Base-by-base conservation (phyloP, 2,888 invertebrate species). In the Pheosia tremula region DNA sequence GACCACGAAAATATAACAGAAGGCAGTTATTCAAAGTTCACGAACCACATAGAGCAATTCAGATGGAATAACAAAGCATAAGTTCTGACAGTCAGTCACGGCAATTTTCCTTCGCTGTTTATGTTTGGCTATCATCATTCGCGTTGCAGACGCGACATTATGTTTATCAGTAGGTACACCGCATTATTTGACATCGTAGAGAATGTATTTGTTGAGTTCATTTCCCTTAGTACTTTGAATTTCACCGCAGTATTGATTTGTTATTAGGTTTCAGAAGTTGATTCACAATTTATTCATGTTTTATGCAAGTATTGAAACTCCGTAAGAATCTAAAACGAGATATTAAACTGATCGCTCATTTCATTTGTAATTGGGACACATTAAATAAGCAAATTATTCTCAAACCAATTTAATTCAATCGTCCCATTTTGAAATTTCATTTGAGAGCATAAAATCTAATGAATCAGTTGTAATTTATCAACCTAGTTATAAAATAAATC, bases 401-500 rank as follows among this genome's bases (percentile, higher is more conserved):
- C 9, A 24, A 50, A n/a, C 24, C 50, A 53, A 10, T 37, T 38
- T 5, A 55, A 55, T 55, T n/a, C 39, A 38, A 55, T 55, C 39
- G n/a, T 13, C 5, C 38, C 7, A 39, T 36, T 10, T 53, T 53
- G 69, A 60, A 69, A 77, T 78, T 66, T 62, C 58, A 70, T 75
- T 78, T 62, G 63, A 67, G 67, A 69, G 62, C 71, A 68, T 73
- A 69, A 74, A 78, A 76, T 71, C 64, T 66, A 64, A 69, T 69
- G 66, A 68, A 70, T 62, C 73, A 58, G 66, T 71, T 75, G 72
- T 69, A 72, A 71, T 62, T 72, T 67, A 65, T 59, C 68, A 74
- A 78, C 66, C 71, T 72, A 75, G 74, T 75, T 77, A 77, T 74
- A 72, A 71, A 72, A 75, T 80, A 79, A 81, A 84, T 84, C 72